Evolutionary conservation across 2,797 vertebrate genomes (phyloP).

Genomic region (Podarcis siculus): DNA sequence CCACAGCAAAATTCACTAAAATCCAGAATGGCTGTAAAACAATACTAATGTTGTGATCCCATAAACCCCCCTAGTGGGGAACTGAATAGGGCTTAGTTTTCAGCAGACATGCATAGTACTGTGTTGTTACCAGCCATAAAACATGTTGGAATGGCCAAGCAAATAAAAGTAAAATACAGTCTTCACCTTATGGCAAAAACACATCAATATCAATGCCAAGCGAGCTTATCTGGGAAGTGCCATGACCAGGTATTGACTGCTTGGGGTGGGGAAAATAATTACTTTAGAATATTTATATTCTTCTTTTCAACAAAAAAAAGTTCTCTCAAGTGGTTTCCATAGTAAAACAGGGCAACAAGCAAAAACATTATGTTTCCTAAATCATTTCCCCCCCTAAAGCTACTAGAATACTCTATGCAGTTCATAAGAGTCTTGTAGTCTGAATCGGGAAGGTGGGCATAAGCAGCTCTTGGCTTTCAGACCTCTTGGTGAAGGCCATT

Average conservation of each 20-base stretch:
- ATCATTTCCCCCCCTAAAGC: background rate
- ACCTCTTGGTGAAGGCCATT: background rate
- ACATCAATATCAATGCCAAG: background rate
- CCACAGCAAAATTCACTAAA: background rate
- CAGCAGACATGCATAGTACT: too few species aligned
- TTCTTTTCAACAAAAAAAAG: too few species aligned
- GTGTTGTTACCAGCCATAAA: background rate
- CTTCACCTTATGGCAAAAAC: background rate
- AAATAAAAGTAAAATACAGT: background rate
- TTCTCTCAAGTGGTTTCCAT: background rate
- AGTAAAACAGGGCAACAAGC: background rate
- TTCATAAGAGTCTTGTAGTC: too few species aligned
- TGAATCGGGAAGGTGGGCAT: background rate
- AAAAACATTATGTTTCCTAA: background rate
- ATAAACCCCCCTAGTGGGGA: too few species aligned
- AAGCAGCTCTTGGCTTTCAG: background rate
- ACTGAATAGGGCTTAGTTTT: too few species aligned
- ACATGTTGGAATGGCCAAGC: background rate
- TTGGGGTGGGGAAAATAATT: background rate
- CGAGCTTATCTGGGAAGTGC: too few species aligned
- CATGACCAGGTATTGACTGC: too few species aligned
- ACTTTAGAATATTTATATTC: too few species aligned
- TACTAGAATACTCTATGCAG: too few species aligned
- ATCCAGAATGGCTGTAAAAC: background rate
- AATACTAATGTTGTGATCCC: too few species aligned